These are phyloP conservation scores for Pollimyrus isidori DNA, from an alignment of 2,113 vertebrate genomes.

Conservation along the genomic window DNA sequence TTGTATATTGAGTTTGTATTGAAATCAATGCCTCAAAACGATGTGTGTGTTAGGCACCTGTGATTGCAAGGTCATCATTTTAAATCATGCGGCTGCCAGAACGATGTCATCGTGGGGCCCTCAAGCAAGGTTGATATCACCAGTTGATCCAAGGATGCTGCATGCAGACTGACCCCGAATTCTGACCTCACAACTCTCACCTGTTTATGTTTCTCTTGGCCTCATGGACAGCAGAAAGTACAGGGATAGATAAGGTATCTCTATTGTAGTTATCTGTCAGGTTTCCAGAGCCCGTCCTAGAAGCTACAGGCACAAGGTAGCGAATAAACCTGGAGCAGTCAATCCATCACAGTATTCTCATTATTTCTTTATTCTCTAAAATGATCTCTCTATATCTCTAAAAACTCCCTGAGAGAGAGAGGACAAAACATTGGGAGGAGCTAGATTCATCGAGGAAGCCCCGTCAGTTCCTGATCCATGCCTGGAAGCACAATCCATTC, in stretches of 20 bases:
- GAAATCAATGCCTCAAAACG: background rate
- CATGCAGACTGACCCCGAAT: background rate
- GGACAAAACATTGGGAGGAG: background rate
- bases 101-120: background rate
- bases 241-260: background rate
- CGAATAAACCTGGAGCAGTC: background rate
- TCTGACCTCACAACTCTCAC: background rate
- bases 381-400: no score
- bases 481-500: background rate
- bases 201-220: background rate
- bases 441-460: background rate
- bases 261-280: background rate
- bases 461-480: no score
- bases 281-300: background rate
- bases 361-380: background rate
- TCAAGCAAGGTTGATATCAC: background rate
- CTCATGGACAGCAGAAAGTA: background rate
- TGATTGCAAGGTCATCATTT: background rate
- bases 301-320: background rate
- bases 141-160: background rate
- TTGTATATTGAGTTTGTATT: background rate
- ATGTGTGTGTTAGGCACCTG: background rate
- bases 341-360: background rate
- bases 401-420: background rate
- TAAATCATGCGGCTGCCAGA: background rate